Conservation (phyloP, 2,888 invertebrate genomes). For the Nebria brevicollis region DNA sequence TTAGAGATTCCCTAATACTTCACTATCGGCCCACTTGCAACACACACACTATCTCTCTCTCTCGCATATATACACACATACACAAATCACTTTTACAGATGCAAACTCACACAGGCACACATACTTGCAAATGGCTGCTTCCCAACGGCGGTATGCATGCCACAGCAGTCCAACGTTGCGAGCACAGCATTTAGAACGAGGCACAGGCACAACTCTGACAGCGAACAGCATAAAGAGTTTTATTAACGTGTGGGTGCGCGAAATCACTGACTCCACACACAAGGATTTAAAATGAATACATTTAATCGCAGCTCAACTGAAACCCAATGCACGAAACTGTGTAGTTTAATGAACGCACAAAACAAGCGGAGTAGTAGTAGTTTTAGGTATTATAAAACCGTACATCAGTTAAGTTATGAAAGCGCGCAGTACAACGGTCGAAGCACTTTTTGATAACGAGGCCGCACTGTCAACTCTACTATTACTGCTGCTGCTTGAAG, state of each 20-base stretch:
- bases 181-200: conserved; percentile 38
- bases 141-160: conserved; percentile 23
- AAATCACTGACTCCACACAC: conserved; percentile 9
- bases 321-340: not conserved
- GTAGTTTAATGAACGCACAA: not conserved
- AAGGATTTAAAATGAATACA: not conserved
- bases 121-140: conserved; percentile 40
- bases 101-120: conserved; percentile 8
- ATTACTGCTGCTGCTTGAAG: not conserved
- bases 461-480: not conserved
- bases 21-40: not conserved
- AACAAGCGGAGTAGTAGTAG: not conserved
- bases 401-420: not conserved
- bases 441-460: conserved; percentile 10
- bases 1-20: not conserved
- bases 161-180: conserved; percentile 31
- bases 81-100: not conserved
- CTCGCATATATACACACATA: not conserved
- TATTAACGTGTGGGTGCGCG: conserved; percentile 17
- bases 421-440: no score
- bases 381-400: not conserved
- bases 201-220: conserved; percentile 12
- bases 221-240: conserved; percentile 4
- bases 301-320: not conserved
- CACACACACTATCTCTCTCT: no score